Evolutionary conservation across 2,113 vertebrate species (phyloP), one percentile per base, ranked within the genome.

Genomic region (Eretmochelys imbricata): DNA sequence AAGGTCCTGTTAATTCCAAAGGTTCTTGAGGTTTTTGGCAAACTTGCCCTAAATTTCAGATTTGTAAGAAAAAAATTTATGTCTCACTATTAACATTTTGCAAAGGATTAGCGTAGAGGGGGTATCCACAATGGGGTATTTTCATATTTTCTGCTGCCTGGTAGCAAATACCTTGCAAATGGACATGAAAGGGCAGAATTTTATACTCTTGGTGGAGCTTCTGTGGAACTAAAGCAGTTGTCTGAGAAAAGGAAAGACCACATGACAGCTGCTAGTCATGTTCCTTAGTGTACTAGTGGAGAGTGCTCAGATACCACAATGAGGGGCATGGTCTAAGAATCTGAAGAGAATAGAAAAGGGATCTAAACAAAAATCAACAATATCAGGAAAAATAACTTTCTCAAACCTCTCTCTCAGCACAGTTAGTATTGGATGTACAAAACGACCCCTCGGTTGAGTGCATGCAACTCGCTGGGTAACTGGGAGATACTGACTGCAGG

Each of bases 41-140:
- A 96, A 93, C 35, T 86, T 86, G 91, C 42, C 57, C 55, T 62
- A 90, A 83, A 59, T 3, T 80, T 95, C 80, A 69, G 95, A 53
- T 13, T 55, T 62, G 62, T 24, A 88, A 89, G 82, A 54, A 80
- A 84, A 84, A 17, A 79, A 62, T 3, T 0, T 1, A 54, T 62
- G 91, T 78, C 62, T 93, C 80, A 83, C 53, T 87, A 88, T 80
- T 92, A 94, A 24, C 46, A 72, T 92, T 50, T 62, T 75, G 57
- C 50, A 88, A 6, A 19, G 6, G 83, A 96, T 50, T n/a, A 89
- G 78, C 57, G 80, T 88, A 91, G 85, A 86, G 94, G 6, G 38
- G 13, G 85, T 55, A 13, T 42, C 62, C 16, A 89, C 84, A 53
- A 11, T 5, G 6, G 8, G 85, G 62, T 38, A 59, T 62, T 88